phyloP scores from a whole-genome alignment of 1,140 invertebrate species.

The Cyclina sinensis region DNA sequence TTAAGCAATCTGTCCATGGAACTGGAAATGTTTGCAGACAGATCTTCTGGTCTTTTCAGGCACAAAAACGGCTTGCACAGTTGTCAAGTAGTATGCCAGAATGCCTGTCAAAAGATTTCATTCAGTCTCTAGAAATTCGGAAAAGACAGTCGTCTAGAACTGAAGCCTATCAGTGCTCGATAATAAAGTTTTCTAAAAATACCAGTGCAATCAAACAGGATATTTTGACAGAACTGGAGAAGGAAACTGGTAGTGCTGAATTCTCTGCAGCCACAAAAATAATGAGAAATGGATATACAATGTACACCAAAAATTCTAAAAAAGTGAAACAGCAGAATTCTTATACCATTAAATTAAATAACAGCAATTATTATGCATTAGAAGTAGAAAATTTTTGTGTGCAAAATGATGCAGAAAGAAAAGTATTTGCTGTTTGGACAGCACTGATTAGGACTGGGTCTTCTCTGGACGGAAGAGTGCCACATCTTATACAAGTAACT shows the following conservation, averaged over 20 bases:
- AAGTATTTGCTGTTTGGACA: too few relatives aligned
- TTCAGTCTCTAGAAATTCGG: slow-evolving; percentile 1
- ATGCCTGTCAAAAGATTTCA: neutral
- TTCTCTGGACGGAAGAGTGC: too few relatives aligned
- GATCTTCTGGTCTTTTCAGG: slow-evolving; percentile 55
- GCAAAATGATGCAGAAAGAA: neutral
- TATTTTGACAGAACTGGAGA: neutral
- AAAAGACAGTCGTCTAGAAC: slow-evolving; percentile 8
- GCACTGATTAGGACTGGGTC: too few relatives aligned
- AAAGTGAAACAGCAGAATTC: neutral
- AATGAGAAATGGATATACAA: slow-evolving; percentile 13
- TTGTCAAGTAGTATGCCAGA: neutral
- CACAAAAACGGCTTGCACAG: slow-evolving; percentile 24
- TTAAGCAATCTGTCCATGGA: slow-evolving; percentile 55
- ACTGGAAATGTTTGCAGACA: slow-evolving; percentile 61
- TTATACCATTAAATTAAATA: neutral
- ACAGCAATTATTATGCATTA: neutral
- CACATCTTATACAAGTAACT: too few relatives aligned
- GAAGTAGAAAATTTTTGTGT: neutral
- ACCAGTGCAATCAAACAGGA: neutral
- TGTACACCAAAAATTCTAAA: neutral
- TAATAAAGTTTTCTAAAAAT: neutral
- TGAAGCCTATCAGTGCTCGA: neutral
- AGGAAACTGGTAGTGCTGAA: neutral
- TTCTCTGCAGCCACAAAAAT: neutral